Percentiles rank a stretch among this genome's conserved stretches.
Evolutionary conservation across 2,888 invertebrate genomes (phyloP).

Genomic region (Heteromurus nitidus): DNA sequence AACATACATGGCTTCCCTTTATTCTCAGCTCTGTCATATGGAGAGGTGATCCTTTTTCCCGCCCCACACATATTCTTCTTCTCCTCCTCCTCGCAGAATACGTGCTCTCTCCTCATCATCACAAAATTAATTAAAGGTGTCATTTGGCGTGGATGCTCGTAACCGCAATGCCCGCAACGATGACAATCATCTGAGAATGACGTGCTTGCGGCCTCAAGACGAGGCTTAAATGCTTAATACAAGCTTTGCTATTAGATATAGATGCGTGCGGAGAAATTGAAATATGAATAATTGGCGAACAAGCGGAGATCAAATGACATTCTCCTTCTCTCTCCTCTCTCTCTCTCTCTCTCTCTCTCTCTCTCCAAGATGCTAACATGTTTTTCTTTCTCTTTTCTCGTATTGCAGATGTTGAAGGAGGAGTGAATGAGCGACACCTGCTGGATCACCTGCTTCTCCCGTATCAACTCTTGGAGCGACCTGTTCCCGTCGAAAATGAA

Average conservation of each 20-base stretch:
- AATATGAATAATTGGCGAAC: not conserved
- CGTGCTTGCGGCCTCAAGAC: too few relatives aligned
- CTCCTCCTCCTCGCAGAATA: too few relatives aligned
- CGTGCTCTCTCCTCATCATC: too few relatives aligned
- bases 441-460: conserved; percentile 86
- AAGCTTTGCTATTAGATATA: not conserved
- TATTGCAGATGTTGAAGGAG: conserved; percentile 88
- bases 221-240: too few relatives aligned
- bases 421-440: conserved; percentile 91
- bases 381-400: conserved; percentile 36
- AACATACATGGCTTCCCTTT: too few relatives aligned
- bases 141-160: too few relatives aligned
- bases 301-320: not conserved
- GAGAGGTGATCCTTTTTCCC: too few relatives aligned
- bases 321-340: not conserved
- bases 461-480: conserved; percentile 92
- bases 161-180: too few relatives aligned
- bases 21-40: too few relatives aligned
- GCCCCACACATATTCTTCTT: too few relatives aligned
- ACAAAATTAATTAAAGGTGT: too few relatives aligned
- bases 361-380: not conserved
- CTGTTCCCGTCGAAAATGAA: conserved; percentile 93
- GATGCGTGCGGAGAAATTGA: not conserved
- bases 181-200: too few relatives aligned
- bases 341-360: not conserved